Evolutionary conservation across 2,797 vertebrate genomes (phyloP).

Genomic region (Scolopax rusticola): DNA sequence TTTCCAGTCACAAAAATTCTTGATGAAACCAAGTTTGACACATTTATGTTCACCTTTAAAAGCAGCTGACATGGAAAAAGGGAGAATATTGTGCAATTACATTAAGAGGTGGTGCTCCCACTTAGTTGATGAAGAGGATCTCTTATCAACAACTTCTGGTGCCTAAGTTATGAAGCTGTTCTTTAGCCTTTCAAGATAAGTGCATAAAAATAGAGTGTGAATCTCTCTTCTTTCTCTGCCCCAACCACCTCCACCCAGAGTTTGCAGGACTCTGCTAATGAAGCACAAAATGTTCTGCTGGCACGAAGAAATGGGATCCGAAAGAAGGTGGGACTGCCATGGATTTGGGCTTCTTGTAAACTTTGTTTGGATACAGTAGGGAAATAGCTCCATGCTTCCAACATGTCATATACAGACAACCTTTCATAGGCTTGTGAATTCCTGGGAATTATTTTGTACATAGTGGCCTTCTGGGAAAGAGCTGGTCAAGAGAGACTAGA

Average conservation of each 20-base stretch:
- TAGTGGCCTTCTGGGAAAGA: not conserved
- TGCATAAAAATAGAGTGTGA: not conserved
- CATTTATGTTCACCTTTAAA: not conserved
- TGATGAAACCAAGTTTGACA: not conserved
- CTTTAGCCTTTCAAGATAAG: constrained; percentile 10
- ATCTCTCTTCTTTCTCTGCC: not conserved
- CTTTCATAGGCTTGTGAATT: not conserved
- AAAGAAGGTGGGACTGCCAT: not conserved
- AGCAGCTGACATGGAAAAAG: not conserved
- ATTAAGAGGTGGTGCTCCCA: not conserved
- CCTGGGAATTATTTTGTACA: not conserved
- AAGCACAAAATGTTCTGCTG: not conserved
- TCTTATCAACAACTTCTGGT: not conserved
- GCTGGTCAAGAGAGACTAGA: not conserved
- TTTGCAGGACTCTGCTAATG: not conserved
- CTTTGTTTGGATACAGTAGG: not conserved
- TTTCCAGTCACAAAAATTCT: not conserved
- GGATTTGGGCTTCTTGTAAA: not conserved
- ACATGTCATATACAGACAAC: not conserved
- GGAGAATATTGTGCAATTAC: not conserved
- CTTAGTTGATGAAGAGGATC: not conserved
- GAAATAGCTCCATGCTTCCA: not conserved
- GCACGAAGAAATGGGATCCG: rapidly evolving
- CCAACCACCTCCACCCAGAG: not conserved
- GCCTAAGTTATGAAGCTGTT: not conserved